Conservation (phyloP, 2,797 vertebrate species). For the Sus cebifrons region DNA sequence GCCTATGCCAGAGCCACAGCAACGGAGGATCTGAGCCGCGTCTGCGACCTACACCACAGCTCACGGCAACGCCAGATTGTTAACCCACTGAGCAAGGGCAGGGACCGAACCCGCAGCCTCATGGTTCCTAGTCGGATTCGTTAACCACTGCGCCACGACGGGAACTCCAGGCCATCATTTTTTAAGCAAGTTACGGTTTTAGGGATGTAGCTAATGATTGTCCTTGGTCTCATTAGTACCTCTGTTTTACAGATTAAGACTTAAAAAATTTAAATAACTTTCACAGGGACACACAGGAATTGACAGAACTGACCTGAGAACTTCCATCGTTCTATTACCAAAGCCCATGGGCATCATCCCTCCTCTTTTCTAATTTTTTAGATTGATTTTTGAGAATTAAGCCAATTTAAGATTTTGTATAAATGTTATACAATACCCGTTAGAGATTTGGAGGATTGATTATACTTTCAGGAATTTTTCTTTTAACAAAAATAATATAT, state of each 20-base stretch:
- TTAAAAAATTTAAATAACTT: slow-evolving; percentile 24
- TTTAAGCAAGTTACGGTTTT: not conserved
- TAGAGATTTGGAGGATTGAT: slow-evolving; percentile 16
- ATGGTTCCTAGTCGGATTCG: too few relatives aligned
- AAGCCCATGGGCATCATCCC: not conserved
- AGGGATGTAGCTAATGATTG: not conserved
- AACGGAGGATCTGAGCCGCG: too few relatives aligned
- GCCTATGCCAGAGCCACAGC: too few relatives aligned
- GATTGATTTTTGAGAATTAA: slow-evolving; percentile 53
- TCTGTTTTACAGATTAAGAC: slow-evolving; percentile 23
- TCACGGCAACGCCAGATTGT: too few relatives aligned
- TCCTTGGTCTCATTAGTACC: not conserved
- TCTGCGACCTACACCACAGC: too few relatives aligned
- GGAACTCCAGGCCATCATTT: not conserved
- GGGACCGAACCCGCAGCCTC: too few relatives aligned
- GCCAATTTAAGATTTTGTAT: not conserved
- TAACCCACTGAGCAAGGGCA: too few relatives aligned
- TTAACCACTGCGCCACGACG: too few relatives aligned
- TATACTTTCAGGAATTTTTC: slow-evolving; percentile 26
- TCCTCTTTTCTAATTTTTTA: slow-evolving; percentile 9
- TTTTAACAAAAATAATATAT: not conserved
- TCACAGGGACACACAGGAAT: not conserved
- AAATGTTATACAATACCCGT: not conserved
- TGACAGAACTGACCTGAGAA: not conserved
- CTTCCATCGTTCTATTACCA: not conserved